Conservation (phyloP, 2,797 vertebrate genomes). For the Sebastes matsubarae region DNA sequence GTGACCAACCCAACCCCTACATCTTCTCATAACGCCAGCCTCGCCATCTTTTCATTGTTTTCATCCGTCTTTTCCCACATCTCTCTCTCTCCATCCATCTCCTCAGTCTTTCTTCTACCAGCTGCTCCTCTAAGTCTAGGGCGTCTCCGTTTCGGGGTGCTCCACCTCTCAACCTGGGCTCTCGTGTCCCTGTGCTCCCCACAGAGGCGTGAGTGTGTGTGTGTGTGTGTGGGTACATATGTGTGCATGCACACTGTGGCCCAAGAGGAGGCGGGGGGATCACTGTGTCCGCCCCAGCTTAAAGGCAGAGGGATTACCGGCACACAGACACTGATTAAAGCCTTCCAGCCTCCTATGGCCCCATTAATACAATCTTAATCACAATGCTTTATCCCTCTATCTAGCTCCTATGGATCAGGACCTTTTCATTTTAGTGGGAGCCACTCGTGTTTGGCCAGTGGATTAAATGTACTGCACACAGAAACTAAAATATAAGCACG, state of each 20-base stretch:
- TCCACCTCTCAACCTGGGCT: slow-evolving; percentile 68
- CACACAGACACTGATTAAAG: slow-evolving; percentile 88
- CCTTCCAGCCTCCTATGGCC: slow-evolving; percentile 86
- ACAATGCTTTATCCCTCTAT: slow-evolving; percentile 86
- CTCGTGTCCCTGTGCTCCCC: slow-evolving; percentile 41
- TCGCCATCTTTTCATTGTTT: slow-evolving; percentile 49
- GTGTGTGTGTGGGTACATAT: slow-evolving; percentile 32
- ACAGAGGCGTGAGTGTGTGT: slow-evolving; percentile 33
- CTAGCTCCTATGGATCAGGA: slow-evolving; percentile 81
- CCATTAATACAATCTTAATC: slow-evolving; percentile 89
- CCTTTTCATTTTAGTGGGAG: slow-evolving; percentile 83
- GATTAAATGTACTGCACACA: slow-evolving; percentile 76
- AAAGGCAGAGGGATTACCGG: slow-evolving; percentile 83
- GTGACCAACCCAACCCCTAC: background rate
- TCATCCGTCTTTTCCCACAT: slow-evolving; percentile 38
- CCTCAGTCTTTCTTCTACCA: slow-evolving; percentile 63
- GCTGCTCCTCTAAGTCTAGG: slow-evolving; percentile 64
- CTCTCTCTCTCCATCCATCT: slow-evolving; percentile 53
- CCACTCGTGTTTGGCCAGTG: slow-evolving; percentile 80
- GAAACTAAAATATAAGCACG: slow-evolving; percentile 60
- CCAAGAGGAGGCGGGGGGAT: slow-evolving; percentile 71
- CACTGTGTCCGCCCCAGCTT: slow-evolving; percentile 78
- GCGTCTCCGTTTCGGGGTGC: slow-evolving; percentile 64
- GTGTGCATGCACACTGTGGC: slow-evolving; percentile 45
- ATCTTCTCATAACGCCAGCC: slow-evolving; percentile 26